Evolutionary conservation across 2,113 vertebrate species (phyloP), one percentile per base, ranked within the genome.

Genomic region (Myiozetetes cayanensis): DNA sequence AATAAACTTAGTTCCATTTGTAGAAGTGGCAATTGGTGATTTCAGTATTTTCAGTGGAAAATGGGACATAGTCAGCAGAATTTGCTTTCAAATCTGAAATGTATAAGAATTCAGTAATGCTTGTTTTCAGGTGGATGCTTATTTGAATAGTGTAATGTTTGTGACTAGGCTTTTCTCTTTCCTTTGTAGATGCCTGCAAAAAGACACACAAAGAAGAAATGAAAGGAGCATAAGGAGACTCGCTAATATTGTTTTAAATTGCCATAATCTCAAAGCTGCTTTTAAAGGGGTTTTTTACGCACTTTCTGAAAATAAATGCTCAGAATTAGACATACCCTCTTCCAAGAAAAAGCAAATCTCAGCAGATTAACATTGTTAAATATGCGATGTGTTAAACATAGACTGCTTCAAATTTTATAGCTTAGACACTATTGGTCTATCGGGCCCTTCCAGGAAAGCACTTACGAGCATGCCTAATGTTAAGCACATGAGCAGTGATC

Each of bases 101-200:
- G 41, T 63, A 19, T 17, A 85, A 47, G 61, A 28, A 9, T 63
- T 81, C 30, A 16, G 13, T 31, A 47, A 17, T 77, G 56, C 31
- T 85, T 76, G 41, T 25, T 88, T 88, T 80, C 58, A 86, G 67
- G 70, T 86, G 67, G 61, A 44, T 82, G 62, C 30, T 67, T 75
- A 43, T 67, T 93, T 79, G 66, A 85, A 67, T 53, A 62, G 58
- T 53, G 62, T 19, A 41, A 58, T 76, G n/a, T 73, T 94, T 92
- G 70, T 92, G 72, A 95, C 66, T 74, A 41, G 86, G 11, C 31
- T 78, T 95, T 96, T 96, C 94, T 94, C 86, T 94, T 96, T 94
- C 84, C 76, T 96, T 96, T 95, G 89, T 96, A 98, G 98, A 93
- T 97, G 82, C 83, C 96, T 96, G 85, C 18, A 12, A 93, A 75